phyloP scores from a whole-genome alignment of 2,113 vertebrate species.

The Heloderma charlesbogerti region DNA sequence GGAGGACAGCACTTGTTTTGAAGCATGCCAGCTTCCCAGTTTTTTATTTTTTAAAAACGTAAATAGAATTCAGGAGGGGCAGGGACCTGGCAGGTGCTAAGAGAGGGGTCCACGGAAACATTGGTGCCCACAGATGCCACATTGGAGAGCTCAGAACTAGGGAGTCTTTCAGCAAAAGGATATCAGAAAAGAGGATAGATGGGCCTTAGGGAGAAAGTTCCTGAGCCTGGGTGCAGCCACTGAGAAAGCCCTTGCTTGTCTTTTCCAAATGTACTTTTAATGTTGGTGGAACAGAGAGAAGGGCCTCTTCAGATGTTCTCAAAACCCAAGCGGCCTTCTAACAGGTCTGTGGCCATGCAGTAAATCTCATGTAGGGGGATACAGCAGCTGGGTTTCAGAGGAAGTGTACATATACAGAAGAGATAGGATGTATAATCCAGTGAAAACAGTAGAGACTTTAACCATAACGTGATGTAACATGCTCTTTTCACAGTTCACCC shows the following conservation, averaged over 20 bases:
- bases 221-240: background rate
- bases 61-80: too few species aligned
- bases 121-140: too few species aligned
- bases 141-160: too few species aligned
- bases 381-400: background rate
- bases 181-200: too few species aligned
- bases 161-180: too few species aligned
- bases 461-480: background rate
- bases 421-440: background rate
- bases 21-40: too few species aligned
- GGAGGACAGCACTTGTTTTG: too few species aligned
- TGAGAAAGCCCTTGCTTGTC: background rate
- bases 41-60: too few species aligned
- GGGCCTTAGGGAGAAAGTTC: too few species aligned
- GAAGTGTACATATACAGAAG: background rate
- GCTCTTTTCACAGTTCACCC: slow-evolving; percentile 85
- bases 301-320: background rate
- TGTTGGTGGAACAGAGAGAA: background rate
- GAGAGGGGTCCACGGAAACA: too few species aligned
- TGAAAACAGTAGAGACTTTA: background rate
- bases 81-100: too few species aligned
- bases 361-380: too few species aligned
- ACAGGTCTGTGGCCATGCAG: background rate
- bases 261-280: background rate
- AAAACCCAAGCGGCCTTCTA: background rate